phyloP scores from a whole-genome alignment of 1,140 invertebrate species.

The Drosophila watanabei region DNA sequence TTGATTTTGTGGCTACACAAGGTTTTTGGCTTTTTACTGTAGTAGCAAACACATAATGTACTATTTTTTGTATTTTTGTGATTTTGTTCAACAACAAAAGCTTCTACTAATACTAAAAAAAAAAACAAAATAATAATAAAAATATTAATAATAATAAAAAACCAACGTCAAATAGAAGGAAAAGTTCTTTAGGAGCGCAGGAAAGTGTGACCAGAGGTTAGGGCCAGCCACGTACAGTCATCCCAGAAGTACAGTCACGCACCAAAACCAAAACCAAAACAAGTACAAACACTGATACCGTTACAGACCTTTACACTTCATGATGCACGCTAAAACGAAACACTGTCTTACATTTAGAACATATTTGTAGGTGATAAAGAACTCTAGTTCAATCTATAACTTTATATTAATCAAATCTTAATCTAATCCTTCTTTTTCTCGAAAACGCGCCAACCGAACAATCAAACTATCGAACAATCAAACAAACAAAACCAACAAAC shows the following conservation, averaged over 20 bases:
- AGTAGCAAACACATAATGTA: conserved; percentile 33
- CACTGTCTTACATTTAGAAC: conserved; percentile 40
- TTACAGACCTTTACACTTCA: conserved; percentile 37
- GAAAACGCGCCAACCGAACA: conserved; percentile 53
- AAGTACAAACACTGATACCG: conserved; percentile 49
- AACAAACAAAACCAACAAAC: conserved; percentile 42
- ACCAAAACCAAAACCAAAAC: conserved; percentile 30
- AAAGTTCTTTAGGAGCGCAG: not conserved
- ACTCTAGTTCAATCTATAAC: conserved; percentile 62
- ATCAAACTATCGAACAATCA: conserved; percentile 39
- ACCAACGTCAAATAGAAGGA: conserved; percentile 13
- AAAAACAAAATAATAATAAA: conserved; percentile 17
- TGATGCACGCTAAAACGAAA: conserved; percentile 44
- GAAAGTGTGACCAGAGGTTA: conserved; percentile 25
- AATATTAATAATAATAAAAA: not conserved
- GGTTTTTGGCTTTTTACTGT: conserved; percentile 43
- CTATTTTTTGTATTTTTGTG: conserved; percentile 56
- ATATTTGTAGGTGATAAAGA: conserved; percentile 47
- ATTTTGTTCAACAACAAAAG: conserved; percentile 49
- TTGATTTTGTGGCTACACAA: conserved; percentile 50
- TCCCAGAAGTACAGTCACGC: conserved; percentile 44
- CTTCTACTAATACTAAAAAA: conserved; percentile 40
- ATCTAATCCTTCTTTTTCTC: conserved; percentile 64
- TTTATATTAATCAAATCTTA: conserved; percentile 64
- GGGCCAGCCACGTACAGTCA: conserved; percentile 52